phyloP scores from a whole-genome alignment of 2,797 vertebrate genomes.

The Aselliscus stoliczkanus region DNA sequence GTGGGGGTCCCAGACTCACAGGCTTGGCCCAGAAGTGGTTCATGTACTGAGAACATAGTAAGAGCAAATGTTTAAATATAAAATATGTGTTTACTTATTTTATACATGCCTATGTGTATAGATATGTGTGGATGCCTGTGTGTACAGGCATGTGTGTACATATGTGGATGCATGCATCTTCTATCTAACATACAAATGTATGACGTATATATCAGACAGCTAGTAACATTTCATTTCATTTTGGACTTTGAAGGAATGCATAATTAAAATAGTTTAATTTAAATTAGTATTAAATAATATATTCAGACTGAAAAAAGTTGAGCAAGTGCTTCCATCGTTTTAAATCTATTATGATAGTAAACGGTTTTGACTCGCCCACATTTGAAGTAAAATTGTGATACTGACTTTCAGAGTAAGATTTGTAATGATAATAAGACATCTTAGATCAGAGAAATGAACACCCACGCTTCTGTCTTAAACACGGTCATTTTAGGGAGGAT shows the following conservation, averaged over 20 bases:
- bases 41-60: not conserved
- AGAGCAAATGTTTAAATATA: not conserved
- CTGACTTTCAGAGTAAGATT: not conserved
- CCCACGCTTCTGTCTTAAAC: not conserved
- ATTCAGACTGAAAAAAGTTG: not conserved
- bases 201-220: not conserved
- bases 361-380: not conserved
- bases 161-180: not conserved
- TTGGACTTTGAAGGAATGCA: not conserved
- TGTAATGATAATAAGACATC: not conserved
- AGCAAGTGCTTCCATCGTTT: not conserved
- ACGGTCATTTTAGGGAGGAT: not conserved
- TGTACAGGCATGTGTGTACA: not conserved
- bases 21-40: not conserved
- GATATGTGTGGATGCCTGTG: not conserved
- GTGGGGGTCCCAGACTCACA: not conserved
- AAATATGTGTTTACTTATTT: too few relatives aligned
- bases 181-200: too few relatives aligned
- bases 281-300: not conserved
- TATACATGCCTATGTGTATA: not conserved
- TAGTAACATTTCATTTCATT: not conserved
- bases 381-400: not conserved
- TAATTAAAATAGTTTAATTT: not conserved
- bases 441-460: not conserved
- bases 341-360: not conserved